A percentile compares a stretch with the other conserved stretches of the same genome.
phyloP scores from a whole-genome alignment of 2,888 invertebrate genomes.

The Pelosia muscerda region DNA sequence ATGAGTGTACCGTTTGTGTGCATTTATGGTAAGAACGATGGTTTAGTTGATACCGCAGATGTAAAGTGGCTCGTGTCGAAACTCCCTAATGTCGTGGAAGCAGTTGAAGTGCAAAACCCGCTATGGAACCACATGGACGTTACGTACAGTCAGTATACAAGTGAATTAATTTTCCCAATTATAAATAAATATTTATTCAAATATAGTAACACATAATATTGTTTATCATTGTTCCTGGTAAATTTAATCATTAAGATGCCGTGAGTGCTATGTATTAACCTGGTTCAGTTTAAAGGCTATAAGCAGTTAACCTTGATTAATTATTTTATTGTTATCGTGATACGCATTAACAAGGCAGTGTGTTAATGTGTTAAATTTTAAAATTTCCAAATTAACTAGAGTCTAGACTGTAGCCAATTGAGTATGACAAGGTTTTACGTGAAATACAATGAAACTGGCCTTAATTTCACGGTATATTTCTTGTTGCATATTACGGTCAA shows the following conservation, averaged over 20 bases:
- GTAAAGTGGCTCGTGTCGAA: conserved; percentile 81
- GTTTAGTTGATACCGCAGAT: conserved; percentile 88
- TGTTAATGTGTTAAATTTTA: background rate
- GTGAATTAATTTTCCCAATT: conserved; percentile 46
- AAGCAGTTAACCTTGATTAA: conserved; percentile 17
- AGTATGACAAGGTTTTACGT: background rate
- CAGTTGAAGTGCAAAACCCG: conserved; percentile 84
- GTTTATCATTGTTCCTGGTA: conserved; percentile 15
- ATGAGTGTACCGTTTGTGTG: conserved; percentile 63
- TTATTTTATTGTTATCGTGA: background rate
- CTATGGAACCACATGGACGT: conserved; percentile 66
- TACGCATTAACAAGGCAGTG: background rate
- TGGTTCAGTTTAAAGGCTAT: conserved; percentile 13
- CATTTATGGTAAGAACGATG: conserved; percentile 76
- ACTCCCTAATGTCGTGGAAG: conserved; percentile 86
- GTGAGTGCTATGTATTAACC: conserved; percentile 27
- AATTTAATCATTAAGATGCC: conserved; percentile 23
- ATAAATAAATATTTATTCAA: conserved; percentile 78
- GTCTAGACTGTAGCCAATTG: background rate
- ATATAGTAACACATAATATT: conserved; percentile 41
- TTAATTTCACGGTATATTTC: background rate
- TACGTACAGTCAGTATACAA: conserved; percentile 59
- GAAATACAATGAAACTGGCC: background rate
- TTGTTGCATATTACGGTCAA: background rate
- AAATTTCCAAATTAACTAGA: background rate